phyloP scores from a whole-genome alignment of 2,113 vertebrate species.

The Trogon melanurus region DNA sequence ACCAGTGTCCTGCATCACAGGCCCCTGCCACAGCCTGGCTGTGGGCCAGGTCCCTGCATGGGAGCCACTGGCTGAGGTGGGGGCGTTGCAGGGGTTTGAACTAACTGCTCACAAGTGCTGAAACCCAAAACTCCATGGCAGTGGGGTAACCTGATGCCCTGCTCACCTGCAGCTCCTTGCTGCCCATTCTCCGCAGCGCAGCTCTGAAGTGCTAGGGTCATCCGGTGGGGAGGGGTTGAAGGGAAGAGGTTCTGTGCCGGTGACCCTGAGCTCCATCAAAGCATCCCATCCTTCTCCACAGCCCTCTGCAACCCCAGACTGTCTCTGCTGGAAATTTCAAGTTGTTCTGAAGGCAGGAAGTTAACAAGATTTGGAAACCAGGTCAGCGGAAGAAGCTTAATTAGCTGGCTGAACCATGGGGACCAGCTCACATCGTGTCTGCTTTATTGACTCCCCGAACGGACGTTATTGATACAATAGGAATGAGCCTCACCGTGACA shows the following conservation, averaged over 20 bases:
- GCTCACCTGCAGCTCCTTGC: fast-evolving
- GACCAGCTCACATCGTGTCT: background rate
- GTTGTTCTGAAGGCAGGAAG: constrained; percentile 45
- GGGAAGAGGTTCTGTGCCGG: background rate
- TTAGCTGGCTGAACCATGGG: constrained; percentile 35
- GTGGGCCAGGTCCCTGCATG: fast-evolving
- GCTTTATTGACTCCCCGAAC: background rate
- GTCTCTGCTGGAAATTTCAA: background rate
- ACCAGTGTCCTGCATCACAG: background rate
- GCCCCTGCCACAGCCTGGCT: fast-evolving
- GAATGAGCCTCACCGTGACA: fast-evolving
- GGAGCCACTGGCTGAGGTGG: background rate
- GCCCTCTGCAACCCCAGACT: background rate
- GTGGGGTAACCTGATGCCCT: background rate
- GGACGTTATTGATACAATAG: background rate
- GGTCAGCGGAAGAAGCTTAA: constrained; percentile 60
- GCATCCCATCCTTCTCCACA: background rate
- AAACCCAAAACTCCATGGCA: background rate
- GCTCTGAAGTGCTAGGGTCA: fast-evolving
- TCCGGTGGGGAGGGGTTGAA: background rate
- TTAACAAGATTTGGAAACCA: constrained; percentile 63
- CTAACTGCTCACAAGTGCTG: background rate
- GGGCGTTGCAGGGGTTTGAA: background rate
- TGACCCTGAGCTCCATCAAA: background rate
- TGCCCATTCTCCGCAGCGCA: fast-evolving